A percentile compares a stretch with the other conserved stretches of the same genome.
phyloP scores from a whole-genome alignment of 2,797 vertebrate species.

The Phyllotis vaccarum region DNA sequence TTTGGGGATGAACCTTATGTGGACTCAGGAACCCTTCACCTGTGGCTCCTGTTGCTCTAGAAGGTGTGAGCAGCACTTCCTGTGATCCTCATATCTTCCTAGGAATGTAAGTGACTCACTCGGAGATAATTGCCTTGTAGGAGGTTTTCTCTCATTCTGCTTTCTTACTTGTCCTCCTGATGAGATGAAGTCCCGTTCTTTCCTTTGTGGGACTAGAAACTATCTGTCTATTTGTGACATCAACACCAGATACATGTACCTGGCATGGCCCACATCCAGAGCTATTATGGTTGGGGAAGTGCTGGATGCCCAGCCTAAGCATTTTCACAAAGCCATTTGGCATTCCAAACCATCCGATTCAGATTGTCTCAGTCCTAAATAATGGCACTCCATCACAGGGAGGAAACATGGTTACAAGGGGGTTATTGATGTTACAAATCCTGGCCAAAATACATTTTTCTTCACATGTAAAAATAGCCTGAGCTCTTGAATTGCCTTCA shows the following conservation, averaged over 20 bases:
- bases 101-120: slow-evolving; percentile 5
- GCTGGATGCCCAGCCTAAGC: not conserved
- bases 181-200: not conserved
- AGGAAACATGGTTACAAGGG: slow-evolving; percentile 63
- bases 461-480: slow-evolving; percentile 59
- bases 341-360: slow-evolving; percentile 6
- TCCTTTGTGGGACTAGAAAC: slow-evolving; percentile 36
- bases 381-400: not conserved
- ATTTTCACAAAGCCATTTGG: not conserved
- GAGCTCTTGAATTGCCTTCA: slow-evolving; percentile 39
- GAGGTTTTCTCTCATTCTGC: not conserved
- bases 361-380: slow-evolving; percentile 68
- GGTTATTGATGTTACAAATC: slow-evolving; percentile 23
- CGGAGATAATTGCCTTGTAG: not conserved
- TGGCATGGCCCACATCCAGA: not conserved
- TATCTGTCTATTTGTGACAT: slow-evolving; percentile 26
- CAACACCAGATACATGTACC: not conserved
- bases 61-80: not conserved
- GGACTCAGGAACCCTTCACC: not conserved
- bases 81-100: not conserved
- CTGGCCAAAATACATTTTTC: slow-evolving; percentile 17
- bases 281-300: not conserved
- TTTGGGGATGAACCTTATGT: not conserved
- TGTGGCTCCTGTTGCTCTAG: not conserved
- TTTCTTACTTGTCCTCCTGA: not conserved